Evolutionary conservation across 92 coral and sea anemone genomes (phyloP), one percentile per base, ranked within the genome.

Genomic region (Diadumene lineata): DNA sequence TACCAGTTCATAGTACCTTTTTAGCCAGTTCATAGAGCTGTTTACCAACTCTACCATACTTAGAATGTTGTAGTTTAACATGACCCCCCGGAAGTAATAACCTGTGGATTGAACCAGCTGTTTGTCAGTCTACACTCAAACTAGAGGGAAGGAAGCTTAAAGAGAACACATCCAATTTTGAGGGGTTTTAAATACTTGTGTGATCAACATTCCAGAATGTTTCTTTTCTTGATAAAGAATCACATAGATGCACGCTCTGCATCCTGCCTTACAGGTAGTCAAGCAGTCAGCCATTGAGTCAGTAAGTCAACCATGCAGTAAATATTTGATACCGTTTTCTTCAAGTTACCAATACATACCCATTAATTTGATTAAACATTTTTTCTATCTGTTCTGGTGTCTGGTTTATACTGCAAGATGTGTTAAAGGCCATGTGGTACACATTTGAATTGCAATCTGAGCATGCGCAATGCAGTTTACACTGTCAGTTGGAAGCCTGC

Each of bases 51-150:
- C 44, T 56, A 18, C 68, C 82, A 17, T 78, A 78, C 34, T 66
- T 57, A 43, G 82, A 78, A 22, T 57, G 25, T 30, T 78, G 74
- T 19, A 78, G 60, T 32, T 78, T 67, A 23, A 78, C 82, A 61
- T 78, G 82, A 13, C 82, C 82, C 43, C 82, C 82, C 15, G 82
- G 82, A 53, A 68, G 34, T 21, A 78, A 24, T 28, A 78, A 0
- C 8, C 82, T 78, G 44, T 18, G 46, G 24, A 15, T 24, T 1
- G 15, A 73, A n/a, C n/a, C n/a, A n/a, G n/a, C n/a, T n/a, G n/a
- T n/a, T n/a, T n/a, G n/a, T n/a, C n/a, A n/a, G n/a, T n/a, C n/a
- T n/a, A n/a, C n/a, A n/a, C n/a, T n/a, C n/a, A n/a, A n/a, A n/a
- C n/a, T n/a, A n/a, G n/a, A n/a, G n/a, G n/a, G n/a, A n/a, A n/a